These are phyloP conservation scores for Oryzias sinensis DNA, from an alignment of 2,797 vertebrate genomes.

Conservation along the genomic window DNA sequence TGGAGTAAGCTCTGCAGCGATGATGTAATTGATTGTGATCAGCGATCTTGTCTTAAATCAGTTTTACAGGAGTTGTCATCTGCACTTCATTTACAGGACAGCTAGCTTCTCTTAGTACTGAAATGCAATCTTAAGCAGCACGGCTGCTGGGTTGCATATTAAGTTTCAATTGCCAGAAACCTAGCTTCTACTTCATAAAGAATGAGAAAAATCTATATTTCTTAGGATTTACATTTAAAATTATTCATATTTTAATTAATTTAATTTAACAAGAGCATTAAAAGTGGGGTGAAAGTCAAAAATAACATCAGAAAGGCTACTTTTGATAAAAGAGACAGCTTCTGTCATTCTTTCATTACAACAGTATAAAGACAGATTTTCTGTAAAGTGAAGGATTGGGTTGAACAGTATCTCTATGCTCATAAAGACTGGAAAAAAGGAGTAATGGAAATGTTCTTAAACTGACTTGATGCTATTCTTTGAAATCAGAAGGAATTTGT, in stretches of 20 bases:
- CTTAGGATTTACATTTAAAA: no score
- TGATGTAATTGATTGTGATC: slow-evolving; percentile 66
- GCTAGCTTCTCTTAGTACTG: slow-evolving; percentile 27
- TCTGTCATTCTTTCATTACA: slow-evolving; percentile 71
- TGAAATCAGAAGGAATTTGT: slow-evolving; percentile 1
- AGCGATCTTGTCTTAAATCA: slow-evolving; percentile 63
- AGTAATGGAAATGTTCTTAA: no score
- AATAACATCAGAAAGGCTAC: slow-evolving; percentile 56
- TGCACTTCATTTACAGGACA: slow-evolving; percentile 58
- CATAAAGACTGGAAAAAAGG: slow-evolving; percentile 61
- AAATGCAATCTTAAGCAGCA: slow-evolving; percentile 49
- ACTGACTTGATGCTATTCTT: neutral
- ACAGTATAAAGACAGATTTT: slow-evolving; percentile 63
- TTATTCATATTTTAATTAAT: slow-evolving; percentile 26
- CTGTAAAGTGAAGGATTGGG: slow-evolving; percentile 38
- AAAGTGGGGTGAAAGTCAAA: slow-evolving; percentile 32
- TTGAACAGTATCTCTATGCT: slow-evolving; percentile 53
- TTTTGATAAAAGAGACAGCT: slow-evolving; percentile 48
- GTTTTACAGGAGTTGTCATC: slow-evolving; percentile 63
- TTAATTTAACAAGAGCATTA: slow-evolving; percentile 54
- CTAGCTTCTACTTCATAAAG: neutral
- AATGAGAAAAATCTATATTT: neutral
- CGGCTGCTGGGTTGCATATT: slow-evolving; percentile 13
- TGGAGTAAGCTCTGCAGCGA: slow-evolving; percentile 35
- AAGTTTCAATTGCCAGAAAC: slow-evolving; percentile 10